A percentile compares a stretch with the other conserved stretches of the same genome.
Evolutionary conservation across 1,140 invertebrate genomes (phyloP).

Genomic region (Phenacoccus solenopsis): DNA sequence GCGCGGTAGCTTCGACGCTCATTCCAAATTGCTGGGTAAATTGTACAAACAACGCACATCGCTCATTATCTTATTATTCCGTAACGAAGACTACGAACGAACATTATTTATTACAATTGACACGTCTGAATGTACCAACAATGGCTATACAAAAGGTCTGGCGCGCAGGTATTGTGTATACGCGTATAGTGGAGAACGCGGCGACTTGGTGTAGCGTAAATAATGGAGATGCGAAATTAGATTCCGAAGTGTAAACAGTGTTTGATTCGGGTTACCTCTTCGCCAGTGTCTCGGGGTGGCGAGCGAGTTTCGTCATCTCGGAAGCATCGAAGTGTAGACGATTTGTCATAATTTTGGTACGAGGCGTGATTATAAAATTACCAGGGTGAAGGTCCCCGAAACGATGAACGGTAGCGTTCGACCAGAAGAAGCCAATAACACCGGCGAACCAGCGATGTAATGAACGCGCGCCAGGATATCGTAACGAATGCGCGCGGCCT

Average conservation of each 20-base stretch:
- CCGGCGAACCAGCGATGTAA: too few relatives aligned
- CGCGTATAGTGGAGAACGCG: not conserved
- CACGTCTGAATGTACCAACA: not conserved
- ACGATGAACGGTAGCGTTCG: too few relatives aligned
- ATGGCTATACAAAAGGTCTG: not conserved
- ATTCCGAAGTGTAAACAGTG: too few relatives aligned
- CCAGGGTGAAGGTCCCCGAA: too few relatives aligned
- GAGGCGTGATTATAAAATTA: not conserved
- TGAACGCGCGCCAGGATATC: not conserved
- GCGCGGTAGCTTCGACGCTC: not conserved
- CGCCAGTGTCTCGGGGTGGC: too few relatives aligned
- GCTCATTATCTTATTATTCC: not conserved
- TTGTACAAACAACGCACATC: not conserved
- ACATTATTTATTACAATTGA: slow-evolving; percentile 3
- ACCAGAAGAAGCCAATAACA: too few relatives aligned
- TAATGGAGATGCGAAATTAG: not conserved
- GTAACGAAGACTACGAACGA: too few relatives aligned
- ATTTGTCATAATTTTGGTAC: not conserved
- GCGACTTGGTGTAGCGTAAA: not conserved
- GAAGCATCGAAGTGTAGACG: not conserved
- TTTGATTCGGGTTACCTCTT: too few relatives aligned
- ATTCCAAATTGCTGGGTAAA: not conserved
- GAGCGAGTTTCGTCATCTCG: too few relatives aligned
- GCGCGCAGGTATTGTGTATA: not conserved
- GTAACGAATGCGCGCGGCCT: not conserved